These are phyloP conservation scores for Percina caprodes DNA, from an alignment of 2,113 vertebrate genomes.

Conservation along the genomic window DNA sequence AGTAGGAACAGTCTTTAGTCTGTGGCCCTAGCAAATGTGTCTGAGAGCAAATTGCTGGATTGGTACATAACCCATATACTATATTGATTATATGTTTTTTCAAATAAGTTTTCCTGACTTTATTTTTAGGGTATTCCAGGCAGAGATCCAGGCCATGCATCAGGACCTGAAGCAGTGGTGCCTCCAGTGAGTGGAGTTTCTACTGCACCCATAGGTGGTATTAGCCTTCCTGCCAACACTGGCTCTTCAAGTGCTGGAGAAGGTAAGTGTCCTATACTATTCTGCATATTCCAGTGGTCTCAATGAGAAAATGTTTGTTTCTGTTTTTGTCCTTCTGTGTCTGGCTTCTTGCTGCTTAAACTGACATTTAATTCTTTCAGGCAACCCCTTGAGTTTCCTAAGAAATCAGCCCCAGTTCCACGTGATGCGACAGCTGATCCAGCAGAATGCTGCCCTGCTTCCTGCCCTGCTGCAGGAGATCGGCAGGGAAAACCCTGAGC, in stretches of 20 bases:
- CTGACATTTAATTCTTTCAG: constrained; percentile 68
- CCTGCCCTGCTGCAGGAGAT: constrained; percentile 96
- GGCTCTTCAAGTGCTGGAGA: constrained; percentile 83
- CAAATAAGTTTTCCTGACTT: constrained; percentile 27
- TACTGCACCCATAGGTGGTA: constrained; percentile 47
- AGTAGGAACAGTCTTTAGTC: constrained; percentile 79
- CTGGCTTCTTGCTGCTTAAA: background rate
- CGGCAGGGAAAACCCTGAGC: constrained; percentile 94
- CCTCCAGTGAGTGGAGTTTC: constrained; percentile 71
- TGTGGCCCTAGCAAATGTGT: background rate
- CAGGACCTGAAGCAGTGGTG: constrained; percentile 45
- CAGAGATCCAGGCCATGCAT: constrained; percentile 75
- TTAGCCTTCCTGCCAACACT: constrained; percentile 67
- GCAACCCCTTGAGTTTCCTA: constrained; percentile 94
- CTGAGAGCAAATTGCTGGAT: background rate
- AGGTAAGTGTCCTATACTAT: constrained; percentile 45
- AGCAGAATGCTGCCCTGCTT: constrained; percentile 94
- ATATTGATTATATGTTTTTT: background rate
- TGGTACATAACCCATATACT: background rate
- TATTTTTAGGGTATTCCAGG: constrained; percentile 89
- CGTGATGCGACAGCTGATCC: constrained; percentile 97
- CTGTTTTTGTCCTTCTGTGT: background rate
- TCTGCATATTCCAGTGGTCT: background rate
- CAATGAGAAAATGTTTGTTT: background rate
- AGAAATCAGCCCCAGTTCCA: constrained; percentile 96